phyloP scores from a whole-genome alignment of 2,888 invertebrate genomes.

The Philopedon plagiatum region DNA sequence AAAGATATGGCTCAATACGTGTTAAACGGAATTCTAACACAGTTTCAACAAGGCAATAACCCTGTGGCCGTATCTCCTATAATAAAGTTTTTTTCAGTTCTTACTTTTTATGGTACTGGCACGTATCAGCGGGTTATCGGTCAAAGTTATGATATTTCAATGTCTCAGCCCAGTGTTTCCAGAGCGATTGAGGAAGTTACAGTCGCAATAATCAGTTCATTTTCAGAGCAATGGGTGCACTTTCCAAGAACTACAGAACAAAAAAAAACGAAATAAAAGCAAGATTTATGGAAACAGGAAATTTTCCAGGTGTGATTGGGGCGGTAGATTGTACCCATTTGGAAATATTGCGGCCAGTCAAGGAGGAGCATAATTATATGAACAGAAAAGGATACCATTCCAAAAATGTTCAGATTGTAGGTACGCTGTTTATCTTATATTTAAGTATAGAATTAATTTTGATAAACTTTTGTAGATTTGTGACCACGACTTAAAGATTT shows the following conservation, averaged over 20 bases:
- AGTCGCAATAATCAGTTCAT: slow-evolving; percentile 14
- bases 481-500: background rate
- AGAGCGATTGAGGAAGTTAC: slow-evolving; percentile 39
- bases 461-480: slow-evolving; percentile 8
- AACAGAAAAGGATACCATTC: no score
- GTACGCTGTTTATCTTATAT: no score
- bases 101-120: no score
- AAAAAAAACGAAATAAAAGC: no score
- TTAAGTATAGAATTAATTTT: no score
- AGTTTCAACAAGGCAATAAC: background rate
- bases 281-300: slow-evolving; percentile 41
- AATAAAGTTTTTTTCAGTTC: no score
- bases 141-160: slow-evolving; percentile 27
- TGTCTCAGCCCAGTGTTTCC: slow-evolving; percentile 31
- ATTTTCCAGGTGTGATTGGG: slow-evolving; percentile 48
- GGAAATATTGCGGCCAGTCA: slow-evolving; percentile 46
- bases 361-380: no score
- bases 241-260: slow-evolving; percentile 34
- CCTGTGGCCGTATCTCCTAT: background rate
- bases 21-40: background rate
- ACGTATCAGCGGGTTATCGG: slow-evolving; percentile 4
- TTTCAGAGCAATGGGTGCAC: slow-evolving; percentile 29
- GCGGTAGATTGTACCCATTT: slow-evolving; percentile 49
- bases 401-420: no score
- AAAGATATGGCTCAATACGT: no score